Conservation (phyloP, 2,888 invertebrate species). For the Yponomeuta plumbellus region DNA sequence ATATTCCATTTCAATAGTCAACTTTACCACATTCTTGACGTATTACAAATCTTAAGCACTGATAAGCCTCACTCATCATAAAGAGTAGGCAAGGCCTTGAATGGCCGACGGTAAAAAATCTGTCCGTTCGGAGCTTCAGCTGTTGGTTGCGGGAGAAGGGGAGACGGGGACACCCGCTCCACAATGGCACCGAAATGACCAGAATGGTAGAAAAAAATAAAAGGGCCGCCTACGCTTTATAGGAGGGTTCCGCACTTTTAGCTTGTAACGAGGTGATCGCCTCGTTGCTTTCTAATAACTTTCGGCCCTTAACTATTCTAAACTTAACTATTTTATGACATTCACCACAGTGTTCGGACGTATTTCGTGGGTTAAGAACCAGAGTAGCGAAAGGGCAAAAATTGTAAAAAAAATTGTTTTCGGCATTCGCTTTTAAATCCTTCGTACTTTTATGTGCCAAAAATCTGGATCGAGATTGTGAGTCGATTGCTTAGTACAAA, state of each 20-base stretch:
- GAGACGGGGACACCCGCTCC: not conserved
- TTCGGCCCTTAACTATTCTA: no score
- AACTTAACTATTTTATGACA: no score
- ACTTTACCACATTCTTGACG: not conserved
- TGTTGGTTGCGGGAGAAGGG: not conserved
- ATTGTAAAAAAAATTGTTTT: no score
- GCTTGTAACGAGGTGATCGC: no score
- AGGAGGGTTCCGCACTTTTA: not conserved
- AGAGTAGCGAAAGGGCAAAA: no score
- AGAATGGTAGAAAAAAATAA: not conserved
- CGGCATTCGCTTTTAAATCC: no score
- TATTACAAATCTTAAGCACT: not conserved
- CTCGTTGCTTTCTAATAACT: no score
- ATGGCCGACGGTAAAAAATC: not conserved
- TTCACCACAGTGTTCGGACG: no score
- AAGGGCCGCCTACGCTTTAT: conserved; percentile 15
- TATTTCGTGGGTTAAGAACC: no score
- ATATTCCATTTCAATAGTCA: not conserved
- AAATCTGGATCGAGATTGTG: no score
- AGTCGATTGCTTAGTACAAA: no score
- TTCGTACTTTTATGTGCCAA: no score
- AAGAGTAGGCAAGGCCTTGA: not conserved
- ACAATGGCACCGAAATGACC: not conserved
- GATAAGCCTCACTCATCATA: not conserved
- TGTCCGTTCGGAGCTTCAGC: not conserved